Evolutionary conservation across 2,797 vertebrate species (phyloP), one percentile per base, ranked within the genome.

Genomic region (Oophaga sylvatica): DNA sequence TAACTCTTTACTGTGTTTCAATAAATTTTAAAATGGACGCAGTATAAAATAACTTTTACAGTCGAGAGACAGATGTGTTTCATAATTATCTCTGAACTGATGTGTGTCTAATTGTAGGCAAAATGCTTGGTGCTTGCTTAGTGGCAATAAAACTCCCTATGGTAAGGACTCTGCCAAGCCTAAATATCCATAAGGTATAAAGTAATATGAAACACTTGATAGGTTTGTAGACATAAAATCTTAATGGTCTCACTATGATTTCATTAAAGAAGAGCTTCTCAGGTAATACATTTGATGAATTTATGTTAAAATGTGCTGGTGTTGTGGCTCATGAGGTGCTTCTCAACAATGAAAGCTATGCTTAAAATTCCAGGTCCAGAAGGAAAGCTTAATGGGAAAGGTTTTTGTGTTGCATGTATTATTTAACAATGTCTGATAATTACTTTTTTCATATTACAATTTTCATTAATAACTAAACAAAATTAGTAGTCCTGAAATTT

Each of bases 131-230:
- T 79, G 56, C 68, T 73, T 83, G 20, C 79, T 79, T 1, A 80
- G 88, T 63, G 84, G 75, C 63, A 89, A 84, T 88, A 78, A 86
- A 89, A 82, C 70, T 77, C 84, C 63, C 80, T 41, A 71, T 86
- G 71, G 75, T 65, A 68, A 73, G 75, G 77, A 77, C 26, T 83
- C 67, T 82, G 88, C 75, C n/a, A 83, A 88, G 60, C 65, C 53
- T 31, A 77, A 75, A 60, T 77, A 82, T 59, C 71, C 56, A 86
- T 86, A 83, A 71, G 75, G 31, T 53, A 62, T 41, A 78, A 68
- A n/a, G 73, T 63, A 89, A 70, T 78, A 81, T 71, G 73, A 78
- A 83, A 77, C 59, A 84, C 78, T 78, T 85, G 71, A 88, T 70
- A 81, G 70, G 75, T 48, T 83, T 79, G n/a, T 86, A 77, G 63